phyloP scores from a whole-genome alignment of 2,113 vertebrate species.

The Apteryx owenii region DNA sequence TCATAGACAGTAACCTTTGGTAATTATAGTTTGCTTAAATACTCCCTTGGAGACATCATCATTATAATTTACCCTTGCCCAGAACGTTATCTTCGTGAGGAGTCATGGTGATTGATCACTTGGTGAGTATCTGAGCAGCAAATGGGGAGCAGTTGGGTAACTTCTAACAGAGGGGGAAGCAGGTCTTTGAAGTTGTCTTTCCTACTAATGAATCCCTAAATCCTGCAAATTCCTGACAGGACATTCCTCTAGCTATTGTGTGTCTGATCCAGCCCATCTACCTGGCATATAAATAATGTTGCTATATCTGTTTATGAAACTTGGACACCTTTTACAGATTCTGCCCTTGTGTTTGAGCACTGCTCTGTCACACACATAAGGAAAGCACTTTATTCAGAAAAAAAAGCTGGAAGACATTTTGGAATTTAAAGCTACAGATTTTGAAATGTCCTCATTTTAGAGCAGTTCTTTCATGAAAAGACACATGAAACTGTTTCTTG shows the following conservation, averaged over 20 bases:
- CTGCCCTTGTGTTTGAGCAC: not conserved
- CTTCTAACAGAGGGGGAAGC: not conserved
- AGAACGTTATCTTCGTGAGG: slow-evolving; percentile 1
- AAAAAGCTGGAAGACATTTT: not conserved
- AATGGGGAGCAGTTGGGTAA: not conserved
- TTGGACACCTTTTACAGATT: not conserved
- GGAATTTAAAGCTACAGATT: not conserved
- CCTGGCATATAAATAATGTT: not conserved
- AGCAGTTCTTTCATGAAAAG: not conserved
- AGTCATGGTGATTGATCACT: slow-evolving; percentile 10
- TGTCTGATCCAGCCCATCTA: not conserved
- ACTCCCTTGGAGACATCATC: slow-evolving; percentile 8
- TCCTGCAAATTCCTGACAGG: not conserved
- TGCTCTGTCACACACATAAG: not conserved
- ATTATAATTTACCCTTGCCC: slow-evolving; percentile 21
- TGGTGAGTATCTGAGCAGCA: not conserved
- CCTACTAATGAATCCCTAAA: not conserved
- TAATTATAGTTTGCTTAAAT: slow-evolving; percentile 44
- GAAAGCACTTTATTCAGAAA: not conserved
- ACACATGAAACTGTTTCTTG: not conserved
- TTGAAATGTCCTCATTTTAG: not conserved
- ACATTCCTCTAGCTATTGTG: not conserved
- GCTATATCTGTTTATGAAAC: not conserved
- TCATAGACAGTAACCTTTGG: not conserved
- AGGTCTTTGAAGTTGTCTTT: not conserved